Base-by-base conservation (phyloP, 2,113 vertebrate species). In the Clarias batrachus region DNA sequence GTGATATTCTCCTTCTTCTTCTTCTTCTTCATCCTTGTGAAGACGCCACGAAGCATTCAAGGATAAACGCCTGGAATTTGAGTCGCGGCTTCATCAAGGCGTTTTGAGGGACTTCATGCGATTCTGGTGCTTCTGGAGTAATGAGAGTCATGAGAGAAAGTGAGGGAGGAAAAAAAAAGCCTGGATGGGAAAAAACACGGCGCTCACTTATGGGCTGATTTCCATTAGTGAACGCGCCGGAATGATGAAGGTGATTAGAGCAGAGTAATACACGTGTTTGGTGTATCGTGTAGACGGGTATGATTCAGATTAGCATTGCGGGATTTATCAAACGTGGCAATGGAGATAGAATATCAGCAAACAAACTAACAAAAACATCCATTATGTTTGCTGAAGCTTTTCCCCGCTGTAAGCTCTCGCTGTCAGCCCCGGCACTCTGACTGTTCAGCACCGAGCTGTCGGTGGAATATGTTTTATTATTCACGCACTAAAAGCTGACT, bases 161-260 rank as follows among this genome's bases (percentile, higher is more conserved):
- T 25, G 59, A 7, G 41, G 41, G 33, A 37, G 33, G 33, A 2
- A 37, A 37, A 37, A 37, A 37, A 37, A 3, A 56, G 83, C 14
- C n/a, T 21, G 74, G 56, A 77, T 62, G 77, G 80, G 33, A 83
- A 73, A 73, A 52, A 85, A 60, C 56, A 33, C 77, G 48, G 48
- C 86, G 62, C 65, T 87, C 71, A 65, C 83, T 62, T 14, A 68
- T 48, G 48, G 63, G 59, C 56, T 76, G 11, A 16, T 37, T 83
- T 63, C 56, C 59, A 52, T 87, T 85, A 85, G 71, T 57, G 79
- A 57, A 54, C 79, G 66, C 30, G 33, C 85, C 74, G 87, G 57
- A 87, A n/a, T 82, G 62, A 89, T 87, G 83, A 78, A 77, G 37
- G 30, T 82, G 83, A 89, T 85, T 87, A 89, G 77, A 85, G 48